These are phyloP conservation scores for Allobates femoralis DNA, from an alignment of 2,797 vertebrate genomes.

Conservation along the genomic window DNA sequence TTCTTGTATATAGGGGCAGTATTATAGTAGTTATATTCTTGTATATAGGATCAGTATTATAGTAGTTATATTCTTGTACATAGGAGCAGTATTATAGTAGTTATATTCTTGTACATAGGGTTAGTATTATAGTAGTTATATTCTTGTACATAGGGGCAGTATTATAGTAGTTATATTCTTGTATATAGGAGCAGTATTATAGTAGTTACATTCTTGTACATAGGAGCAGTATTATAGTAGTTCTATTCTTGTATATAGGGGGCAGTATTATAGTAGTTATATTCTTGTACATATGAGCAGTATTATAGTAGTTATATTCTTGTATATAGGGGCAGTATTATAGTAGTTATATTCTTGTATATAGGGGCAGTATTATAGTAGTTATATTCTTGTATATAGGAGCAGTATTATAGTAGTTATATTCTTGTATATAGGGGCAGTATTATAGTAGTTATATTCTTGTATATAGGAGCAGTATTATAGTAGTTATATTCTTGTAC, in stretches of 20 bases:
- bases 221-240: not conserved
- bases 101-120: not conserved
- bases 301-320: constrained; percentile 11
- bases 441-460: constrained; percentile 12
- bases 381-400: constrained; percentile 2
- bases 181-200: not conserved
- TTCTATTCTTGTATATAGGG: not conserved
- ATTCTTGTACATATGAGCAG: constrained; percentile 3
- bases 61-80: no score
- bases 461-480: not conserved
- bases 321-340: not conserved
- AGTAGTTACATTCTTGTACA: not conserved
- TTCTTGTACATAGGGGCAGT: not conserved
- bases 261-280: constrained; percentile 1
- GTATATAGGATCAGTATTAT: not conserved
- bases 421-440: not conserved
- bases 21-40: no score
- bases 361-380: constrained; percentile 3
- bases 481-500: constrained; percentile 16
- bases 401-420: constrained; percentile 7
- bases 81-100: no score
- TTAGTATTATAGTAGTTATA: not conserved
- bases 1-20: no score
- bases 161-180: not conserved
- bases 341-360: constrained; percentile 11